Evolutionary conservation across 1,140 invertebrate species (phyloP), one percentile per base, ranked within the genome.

Genomic region (Tigriopus japonicus): DNA sequence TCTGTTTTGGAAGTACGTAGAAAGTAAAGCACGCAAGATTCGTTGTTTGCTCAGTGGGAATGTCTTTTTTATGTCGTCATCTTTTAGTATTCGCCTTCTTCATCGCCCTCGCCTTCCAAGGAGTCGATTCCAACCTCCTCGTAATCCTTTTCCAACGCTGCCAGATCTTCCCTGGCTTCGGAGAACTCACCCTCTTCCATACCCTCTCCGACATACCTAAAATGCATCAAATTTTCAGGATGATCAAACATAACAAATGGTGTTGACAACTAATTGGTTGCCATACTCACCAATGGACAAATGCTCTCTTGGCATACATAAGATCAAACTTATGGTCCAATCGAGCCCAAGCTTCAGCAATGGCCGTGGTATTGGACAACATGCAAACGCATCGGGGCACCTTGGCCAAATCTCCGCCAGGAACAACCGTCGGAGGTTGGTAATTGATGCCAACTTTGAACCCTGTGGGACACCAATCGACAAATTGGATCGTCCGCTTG

Each of bases 171-270:
- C 23, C 81, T 69, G 12, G 85, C 84, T 65, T 82, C 80, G 2
- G 75, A 75, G 68, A 86, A 86, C 67, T 85, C 83, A 63, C 81
- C 81, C 73, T 86, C 80, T 67, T 82, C 80, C 81, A 84, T 83
- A 64, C 84, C 82, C 69, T 86, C 84, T 6, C 81, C 78, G 24
- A 72, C 71, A 62, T 72, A 74, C 73, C 62, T 88, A 69, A 84
- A 81, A 82, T 65, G 85, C 85, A 55, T n/a, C n/a, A 19, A 15
- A 55, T 6, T 19, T n/a, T 55, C 3, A 55, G 28, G 14, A 23
- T 35, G 28, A 55, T n/a, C n/a, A 55, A 23, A 3, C 2, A 6
- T 55, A 14, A 55, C n/a, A 88, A 85, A 86, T n/a, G n/a, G n/a
- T n/a, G n/a, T n/a, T n/a, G n/a, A n/a, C n/a, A n/a, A n/a, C n/a